Conservation (phyloP, 2,888 invertebrate genomes). For the Drosophila prostipennis region DNA sequence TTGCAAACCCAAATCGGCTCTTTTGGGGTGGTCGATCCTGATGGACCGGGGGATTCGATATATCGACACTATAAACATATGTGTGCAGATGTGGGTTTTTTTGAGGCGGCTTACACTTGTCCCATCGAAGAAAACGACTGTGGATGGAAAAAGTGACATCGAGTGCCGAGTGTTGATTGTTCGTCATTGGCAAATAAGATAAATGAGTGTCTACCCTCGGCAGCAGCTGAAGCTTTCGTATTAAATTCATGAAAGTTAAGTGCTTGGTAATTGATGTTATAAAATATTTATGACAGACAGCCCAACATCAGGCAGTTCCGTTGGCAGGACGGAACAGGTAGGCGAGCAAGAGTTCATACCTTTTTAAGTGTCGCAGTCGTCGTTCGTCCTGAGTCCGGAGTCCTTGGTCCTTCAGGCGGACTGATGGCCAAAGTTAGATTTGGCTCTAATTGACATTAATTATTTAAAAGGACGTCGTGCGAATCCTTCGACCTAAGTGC, state of each 20-base stretch:
- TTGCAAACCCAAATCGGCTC: constrained; percentile 20
- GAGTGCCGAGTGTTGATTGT: constrained; percentile 69
- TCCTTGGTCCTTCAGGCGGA: constrained; percentile 18
- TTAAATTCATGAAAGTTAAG: constrained; percentile 84
- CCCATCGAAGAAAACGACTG: constrained; percentile 42
- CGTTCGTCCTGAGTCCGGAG: not conserved
- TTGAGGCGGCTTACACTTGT: constrained; percentile 73
- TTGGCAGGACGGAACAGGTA: constrained; percentile 45
- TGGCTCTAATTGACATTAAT: constrained; percentile 81
- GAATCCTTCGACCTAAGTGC: constrained; percentile 55
- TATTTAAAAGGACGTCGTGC: constrained; percentile 79
- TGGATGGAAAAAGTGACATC: constrained; percentile 27
- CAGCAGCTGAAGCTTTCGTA: constrained; percentile 69
- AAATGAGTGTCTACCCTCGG: constrained; percentile 46
- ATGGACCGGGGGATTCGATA: constrained; percentile 18
- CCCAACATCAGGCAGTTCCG: constrained; percentile 45
- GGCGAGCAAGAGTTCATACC: constrained; percentile 31
- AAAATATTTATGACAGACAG: constrained; percentile 84
- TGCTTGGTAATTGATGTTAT: constrained; percentile 84
- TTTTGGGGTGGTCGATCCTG: constrained; percentile 32
- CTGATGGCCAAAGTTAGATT: constrained; percentile 73
- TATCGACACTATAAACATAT: constrained; percentile 18
- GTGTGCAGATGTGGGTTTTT: constrained; percentile 36
- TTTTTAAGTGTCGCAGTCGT: constrained; percentile 4
- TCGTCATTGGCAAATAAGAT: constrained; percentile 68